Evolutionary conservation across 2,888 invertebrate species (phyloP), one percentile per base, ranked within the genome.

Genomic region (Drosophila phalerata): DNA sequence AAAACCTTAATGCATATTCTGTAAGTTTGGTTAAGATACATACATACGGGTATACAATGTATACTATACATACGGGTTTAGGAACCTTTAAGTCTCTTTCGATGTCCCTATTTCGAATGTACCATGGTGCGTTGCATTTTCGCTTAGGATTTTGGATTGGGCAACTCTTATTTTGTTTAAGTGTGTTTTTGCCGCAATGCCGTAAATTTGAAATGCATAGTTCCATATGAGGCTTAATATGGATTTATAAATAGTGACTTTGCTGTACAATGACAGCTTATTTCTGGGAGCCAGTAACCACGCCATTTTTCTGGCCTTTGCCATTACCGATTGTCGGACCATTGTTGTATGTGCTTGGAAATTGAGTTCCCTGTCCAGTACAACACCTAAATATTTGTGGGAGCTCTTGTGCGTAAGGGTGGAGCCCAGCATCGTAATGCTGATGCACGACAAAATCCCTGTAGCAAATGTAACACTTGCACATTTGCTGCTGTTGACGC

Each of bases 401-500:
- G 43, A 43, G 13, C 13, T n/a, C 45, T 25, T 45, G 25, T 45
- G 45, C 22, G 1, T 25, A n/a, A 45, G 19, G 2, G 19, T 55
- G 55, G 43, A 43, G 43, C 30, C 55, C 32, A n/a, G 42, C 49
- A 49, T 49, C 1, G 34, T 49, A 1, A 49, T 49, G 9, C 15
- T 10, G 1, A 30, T 15, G 15, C 40, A 42, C 4, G 42, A 30
- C 10, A 42, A 6, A 30, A 30, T 8, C 15, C 40, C 30, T 28
- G 40, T 53, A 4, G 37, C 37, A 11, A 42, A 42, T 4, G 19
- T 42, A 42, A 42, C 19, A 13, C 25, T 45, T 28, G n/a, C 45
- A 1, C 25, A 56, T 34, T 45, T 56, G 45, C 34, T 45, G 34
- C 34, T 9, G 19, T 56, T 56, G 28, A 56, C 15, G 22, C 56